A percentile compares a stretch with the other conserved stretches of the same genome.
Conservation (phyloP, 2,888 invertebrate species). For the Zygogramma bicolorata region DNA sequence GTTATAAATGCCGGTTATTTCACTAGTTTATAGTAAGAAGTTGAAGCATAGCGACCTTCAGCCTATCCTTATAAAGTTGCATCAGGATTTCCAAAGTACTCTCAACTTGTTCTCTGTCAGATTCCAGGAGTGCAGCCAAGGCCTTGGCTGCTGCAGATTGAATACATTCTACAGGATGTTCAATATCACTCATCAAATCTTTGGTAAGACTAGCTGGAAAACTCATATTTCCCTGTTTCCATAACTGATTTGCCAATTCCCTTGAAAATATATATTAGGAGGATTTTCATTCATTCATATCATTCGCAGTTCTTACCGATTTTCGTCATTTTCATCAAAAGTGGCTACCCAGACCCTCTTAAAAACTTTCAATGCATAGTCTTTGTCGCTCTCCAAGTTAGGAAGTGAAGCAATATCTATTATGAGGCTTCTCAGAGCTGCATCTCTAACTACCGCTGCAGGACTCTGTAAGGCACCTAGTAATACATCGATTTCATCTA, state of each 20-base stretch:
- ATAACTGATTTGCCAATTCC: slow-evolving; percentile 72
- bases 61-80: slow-evolving; percentile 80
- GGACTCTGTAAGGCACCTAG: slow-evolving; percentile 83
- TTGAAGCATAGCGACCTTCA: no score
- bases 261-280: background rate
- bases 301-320: slow-evolving; percentile 71
- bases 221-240: slow-evolving; percentile 71
- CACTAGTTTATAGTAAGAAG: no score
- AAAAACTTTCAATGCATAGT: slow-evolving; percentile 73
- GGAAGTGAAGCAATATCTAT: slow-evolving; percentile 76
- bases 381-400: slow-evolving; percentile 71
- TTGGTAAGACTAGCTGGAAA: slow-evolving; percentile 69
- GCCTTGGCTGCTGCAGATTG: slow-evolving; percentile 87
- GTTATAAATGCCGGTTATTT: no score
- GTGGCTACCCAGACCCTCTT: slow-evolving; percentile 86
- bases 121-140: slow-evolving; percentile 76
- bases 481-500: slow-evolving; percentile 82
- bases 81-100: slow-evolving; percentile 76
- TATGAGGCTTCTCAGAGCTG: slow-evolving; percentile 79
- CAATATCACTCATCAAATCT: slow-evolving; percentile 77
- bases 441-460: slow-evolving; percentile 80
- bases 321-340: slow-evolving; percentile 83
- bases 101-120: slow-evolving; percentile 70
- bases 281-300: background rate
- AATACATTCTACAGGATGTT: slow-evolving; percentile 85